These are phyloP conservation scores for Ammospiza maritima DNA, from an alignment of 2,797 vertebrate species.

Conservation along the genomic window DNA sequence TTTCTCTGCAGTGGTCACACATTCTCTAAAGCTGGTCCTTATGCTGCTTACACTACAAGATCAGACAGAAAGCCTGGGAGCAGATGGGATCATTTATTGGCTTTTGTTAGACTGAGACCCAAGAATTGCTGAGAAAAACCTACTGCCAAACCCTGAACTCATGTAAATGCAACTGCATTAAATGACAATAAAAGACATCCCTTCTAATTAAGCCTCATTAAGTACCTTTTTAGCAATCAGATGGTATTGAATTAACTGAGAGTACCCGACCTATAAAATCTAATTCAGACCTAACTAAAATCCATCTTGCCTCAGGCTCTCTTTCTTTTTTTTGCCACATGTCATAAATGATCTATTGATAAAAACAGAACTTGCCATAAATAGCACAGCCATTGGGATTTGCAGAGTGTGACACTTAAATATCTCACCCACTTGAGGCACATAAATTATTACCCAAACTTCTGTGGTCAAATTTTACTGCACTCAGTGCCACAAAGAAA, in stretches of 20 bases:
- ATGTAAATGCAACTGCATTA: neutral
- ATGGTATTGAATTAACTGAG: slow-evolving; percentile 49
- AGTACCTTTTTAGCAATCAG: slow-evolving; percentile 53
- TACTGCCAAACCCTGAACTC: neutral
- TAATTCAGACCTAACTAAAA: slow-evolving; percentile 32
- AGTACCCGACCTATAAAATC: slow-evolving; percentile 54
- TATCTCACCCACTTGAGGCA: neutral
- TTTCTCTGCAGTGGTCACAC: neutral
- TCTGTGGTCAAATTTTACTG: neutral
- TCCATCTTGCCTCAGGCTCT: neutral
- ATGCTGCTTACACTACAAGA: neutral
- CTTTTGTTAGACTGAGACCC: neutral
- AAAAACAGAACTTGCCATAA: slow-evolving; percentile 44
- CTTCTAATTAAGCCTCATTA: slow-evolving; percentile 53
- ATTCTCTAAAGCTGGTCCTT: neutral
- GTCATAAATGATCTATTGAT: slow-evolving; percentile 51
- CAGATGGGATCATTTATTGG: neutral
- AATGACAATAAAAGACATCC: slow-evolving; percentile 17
- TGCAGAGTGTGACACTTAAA: neutral
- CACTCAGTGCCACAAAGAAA: neutral
- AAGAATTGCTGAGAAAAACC: neutral
- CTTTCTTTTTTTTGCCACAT: slow-evolving; percentile 4
- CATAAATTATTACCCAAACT: neutral
- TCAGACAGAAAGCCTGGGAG: neutral
- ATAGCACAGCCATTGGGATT: neutral